Evolutionary conservation across 2,113 vertebrate genomes (phyloP), one percentile per base, ranked within the genome.

Genomic region (Hydrochoerus hydrochaeris): DNA sequence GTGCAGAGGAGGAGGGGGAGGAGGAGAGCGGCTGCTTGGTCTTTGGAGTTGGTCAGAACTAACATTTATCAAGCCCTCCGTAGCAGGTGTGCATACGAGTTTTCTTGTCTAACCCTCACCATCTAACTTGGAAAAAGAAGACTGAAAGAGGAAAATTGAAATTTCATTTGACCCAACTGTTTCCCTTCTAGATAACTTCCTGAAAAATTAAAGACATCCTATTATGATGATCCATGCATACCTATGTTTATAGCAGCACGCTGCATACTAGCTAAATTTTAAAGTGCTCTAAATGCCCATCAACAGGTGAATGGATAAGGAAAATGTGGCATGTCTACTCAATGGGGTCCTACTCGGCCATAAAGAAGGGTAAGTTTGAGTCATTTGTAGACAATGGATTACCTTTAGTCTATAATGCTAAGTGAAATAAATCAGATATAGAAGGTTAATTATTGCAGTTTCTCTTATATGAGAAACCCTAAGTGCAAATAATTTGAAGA

Each of bases 31-130:
- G 14, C 26, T 86, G 77, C 11, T 46, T 65, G 82, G n/a, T 32
- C 58, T 78, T 69, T 54, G 58, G 52, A 80, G 41, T 58, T 65
- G n/a, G 30, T 67, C 87, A 89, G 49, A 65, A 78, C 38, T 46
- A 58, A 71, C 46, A n/a, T 44, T 88, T 49, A 49, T 13, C 83
- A 92, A 20, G 26, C 28, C 67, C 84, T 41, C n/a, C 17, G 1
- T 16, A 73, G 44, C 7, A 69, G 41, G 20, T 32, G 65, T 90
- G 14, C 35, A 63, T 57, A 73, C 71, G 60, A 69, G 26, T 95
- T 90, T 96, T 84, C 75, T 80, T 71, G 60, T 52, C 44, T 67
- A 85, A 81, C 49, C 49, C 11, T 97, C n/a, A 67, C n/a, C 65
- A 38, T 57, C 26, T 58, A 49, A 82, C 71, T 89, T 65, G 14